These are phyloP conservation scores for Nasonia oneida DNA, from an alignment of 2,888 invertebrate genomes.

Conservation along the genomic window DNA sequence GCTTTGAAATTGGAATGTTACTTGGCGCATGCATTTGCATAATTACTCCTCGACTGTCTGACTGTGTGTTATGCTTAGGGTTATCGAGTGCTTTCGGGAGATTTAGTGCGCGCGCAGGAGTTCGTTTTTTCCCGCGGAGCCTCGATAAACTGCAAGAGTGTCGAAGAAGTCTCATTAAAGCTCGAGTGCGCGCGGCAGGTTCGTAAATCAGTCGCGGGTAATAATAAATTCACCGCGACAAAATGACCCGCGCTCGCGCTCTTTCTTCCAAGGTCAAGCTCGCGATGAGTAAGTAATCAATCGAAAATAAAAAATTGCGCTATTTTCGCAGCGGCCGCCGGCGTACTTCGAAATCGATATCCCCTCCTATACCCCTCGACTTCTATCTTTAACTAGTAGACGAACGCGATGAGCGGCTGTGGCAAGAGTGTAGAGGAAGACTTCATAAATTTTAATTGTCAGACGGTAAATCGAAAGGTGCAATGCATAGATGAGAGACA, in stretches of 20 bases:
- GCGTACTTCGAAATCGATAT: neutral
- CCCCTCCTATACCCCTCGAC: neutral
- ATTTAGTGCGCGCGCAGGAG: neutral
- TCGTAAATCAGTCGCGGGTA: neutral
- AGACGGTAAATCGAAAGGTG: constrained; percentile 1
- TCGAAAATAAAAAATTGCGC: constrained; percentile 17
- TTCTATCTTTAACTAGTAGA: neutral
- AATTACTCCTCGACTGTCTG: constrained; percentile 11
- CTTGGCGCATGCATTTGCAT: constrained; percentile 29
- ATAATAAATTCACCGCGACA: constrained; percentile 14
- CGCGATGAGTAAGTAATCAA: constrained; percentile 18
- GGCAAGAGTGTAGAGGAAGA: neutral
- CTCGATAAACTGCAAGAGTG: neutral
- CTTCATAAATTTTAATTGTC: constrained; percentile 6
- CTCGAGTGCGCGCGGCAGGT: too few relatives aligned
- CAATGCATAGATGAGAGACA: neutral
- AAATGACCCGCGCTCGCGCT: neutral
- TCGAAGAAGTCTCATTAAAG: neutral
- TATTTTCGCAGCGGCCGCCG: neutral
- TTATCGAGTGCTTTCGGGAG: neutral
- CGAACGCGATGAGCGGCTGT: too few relatives aligned
- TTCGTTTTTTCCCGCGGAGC: neutral
- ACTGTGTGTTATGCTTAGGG: neutral
- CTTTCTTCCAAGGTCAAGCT: neutral
- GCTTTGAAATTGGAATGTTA: constrained; percentile 27